Conservation (phyloP, 2,113 vertebrate species). For the Neotragus moschatus region DNA sequence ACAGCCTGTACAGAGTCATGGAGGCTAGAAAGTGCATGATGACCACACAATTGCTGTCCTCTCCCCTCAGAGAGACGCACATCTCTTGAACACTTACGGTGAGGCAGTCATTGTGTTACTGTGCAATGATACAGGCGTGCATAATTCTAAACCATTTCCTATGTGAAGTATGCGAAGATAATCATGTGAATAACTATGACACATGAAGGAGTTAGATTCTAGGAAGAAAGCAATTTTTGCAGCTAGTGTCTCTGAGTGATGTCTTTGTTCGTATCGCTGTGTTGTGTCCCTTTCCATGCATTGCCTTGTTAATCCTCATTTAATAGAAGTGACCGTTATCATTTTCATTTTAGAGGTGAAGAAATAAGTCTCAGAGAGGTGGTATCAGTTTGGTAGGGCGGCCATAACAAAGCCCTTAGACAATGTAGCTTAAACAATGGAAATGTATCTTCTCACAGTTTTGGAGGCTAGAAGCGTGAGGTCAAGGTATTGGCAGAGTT, state of each 20-base stretch:
- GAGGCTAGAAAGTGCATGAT: rapidly evolving
- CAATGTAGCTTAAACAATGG: not conserved
- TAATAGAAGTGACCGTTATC: not conserved
- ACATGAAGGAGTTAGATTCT: not conserved
- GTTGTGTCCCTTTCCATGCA: not conserved
- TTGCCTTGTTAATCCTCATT: not conserved
- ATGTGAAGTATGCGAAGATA: not conserved
- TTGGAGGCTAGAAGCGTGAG: not conserved
- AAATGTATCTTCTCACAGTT: not conserved
- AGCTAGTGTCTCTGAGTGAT: not conserved
- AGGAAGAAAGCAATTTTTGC: not conserved
- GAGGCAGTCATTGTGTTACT: not conserved
- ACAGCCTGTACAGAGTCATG: rapidly evolving
- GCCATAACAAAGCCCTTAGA: not conserved
- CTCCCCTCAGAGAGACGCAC: not conserved
- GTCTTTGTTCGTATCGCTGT: not conserved
- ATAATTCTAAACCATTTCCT: not conserved
- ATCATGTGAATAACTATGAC: not conserved
- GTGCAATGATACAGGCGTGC: not conserved
- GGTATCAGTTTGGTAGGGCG: not conserved
- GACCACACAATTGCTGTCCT: not conserved
- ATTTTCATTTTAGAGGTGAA: not conserved
- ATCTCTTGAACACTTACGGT: not conserved
- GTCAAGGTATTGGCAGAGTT: not conserved
- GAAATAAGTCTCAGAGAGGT: not conserved